phyloP scores from a whole-genome alignment of 2,113 vertebrate genomes.

The Archocentrus centrarchus region DNA sequence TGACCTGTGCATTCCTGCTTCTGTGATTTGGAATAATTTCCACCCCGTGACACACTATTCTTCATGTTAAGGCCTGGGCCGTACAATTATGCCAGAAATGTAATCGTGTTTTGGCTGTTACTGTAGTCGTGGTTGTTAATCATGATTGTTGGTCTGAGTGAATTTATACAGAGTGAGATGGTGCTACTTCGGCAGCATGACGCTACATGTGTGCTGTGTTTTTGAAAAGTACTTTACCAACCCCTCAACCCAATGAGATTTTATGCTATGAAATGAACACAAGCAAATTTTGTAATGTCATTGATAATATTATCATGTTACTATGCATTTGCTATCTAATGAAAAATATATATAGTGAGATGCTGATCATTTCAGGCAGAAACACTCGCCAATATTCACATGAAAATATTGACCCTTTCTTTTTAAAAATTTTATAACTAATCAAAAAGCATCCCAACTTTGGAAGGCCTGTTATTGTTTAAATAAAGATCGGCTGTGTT shows the following conservation, averaged over 20 bases:
- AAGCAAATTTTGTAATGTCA: conserved; percentile 5
- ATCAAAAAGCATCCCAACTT: background rate
- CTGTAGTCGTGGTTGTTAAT: conserved; percentile 35
- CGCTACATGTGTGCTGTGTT: background rate
- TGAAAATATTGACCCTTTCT: background rate
- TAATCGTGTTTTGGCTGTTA: conserved; percentile 39
- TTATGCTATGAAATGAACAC: background rate
- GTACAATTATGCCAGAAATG: conserved; percentile 47
- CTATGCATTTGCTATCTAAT: background rate
- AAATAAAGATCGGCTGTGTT: background rate
- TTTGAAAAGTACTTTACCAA: conserved; percentile 1
- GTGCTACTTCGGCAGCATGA: background rate
- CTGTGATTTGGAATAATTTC: conserved; percentile 45
- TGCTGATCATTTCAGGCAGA: background rate
- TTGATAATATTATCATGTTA: background rate
- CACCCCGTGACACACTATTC: conserved; percentile 46
- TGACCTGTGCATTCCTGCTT: conserved; percentile 41
- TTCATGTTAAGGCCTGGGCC: conserved; percentile 40
- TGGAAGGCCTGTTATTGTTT: background rate
- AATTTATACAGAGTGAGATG: conserved; percentile 12
- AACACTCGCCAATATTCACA: background rate
- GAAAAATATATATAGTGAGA: background rate
- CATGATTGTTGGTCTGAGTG: conserved; percentile 29
- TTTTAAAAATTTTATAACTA: background rate
- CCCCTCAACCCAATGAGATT: background rate